These are phyloP conservation scores for Podabrus alpinus DNA, from an alignment of 2,888 invertebrate genomes.

Conservation along the genomic window DNA sequence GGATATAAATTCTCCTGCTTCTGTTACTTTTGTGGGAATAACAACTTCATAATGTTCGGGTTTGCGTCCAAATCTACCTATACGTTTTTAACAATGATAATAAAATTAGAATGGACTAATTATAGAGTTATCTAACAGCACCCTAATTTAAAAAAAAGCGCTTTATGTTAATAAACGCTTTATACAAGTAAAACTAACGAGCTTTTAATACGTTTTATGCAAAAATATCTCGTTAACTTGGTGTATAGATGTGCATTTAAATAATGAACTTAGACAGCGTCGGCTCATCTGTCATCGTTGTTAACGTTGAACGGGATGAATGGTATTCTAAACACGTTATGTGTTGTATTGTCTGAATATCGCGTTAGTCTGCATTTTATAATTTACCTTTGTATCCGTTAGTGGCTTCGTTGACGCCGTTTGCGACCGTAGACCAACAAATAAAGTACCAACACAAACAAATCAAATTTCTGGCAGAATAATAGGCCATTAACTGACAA, in stretches of 20 bases:
- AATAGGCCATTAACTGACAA: constrained; percentile 38
- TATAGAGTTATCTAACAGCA: neutral
- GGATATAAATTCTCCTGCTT: constrained; percentile 48
- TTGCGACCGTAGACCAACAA: constrained; percentile 27
- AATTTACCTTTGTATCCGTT: constrained; percentile 40
- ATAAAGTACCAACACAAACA: constrained; percentile 39
- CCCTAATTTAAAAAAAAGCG: neutral
- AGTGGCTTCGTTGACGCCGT: constrained; percentile 22
- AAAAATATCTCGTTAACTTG: constrained; percentile 19
- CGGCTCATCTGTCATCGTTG: constrained; percentile 21
- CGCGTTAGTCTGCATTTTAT: constrained; percentile 37
- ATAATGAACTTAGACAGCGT: constrained; percentile 19
- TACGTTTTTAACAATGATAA: neutral
- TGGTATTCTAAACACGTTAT: constrained; percentile 28
- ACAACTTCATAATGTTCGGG: constrained; percentile 46
- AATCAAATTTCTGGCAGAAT: constrained; percentile 37
- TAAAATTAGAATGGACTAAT: neutral
- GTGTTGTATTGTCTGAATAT: constrained; percentile 26
- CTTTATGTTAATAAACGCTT: neutral
- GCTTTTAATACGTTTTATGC: constrained; percentile 17
- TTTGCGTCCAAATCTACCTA: constrained; percentile 18
- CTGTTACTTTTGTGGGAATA: constrained; percentile 49
- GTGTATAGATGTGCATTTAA: constrained; percentile 21
- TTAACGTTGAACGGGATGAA: constrained; percentile 20
- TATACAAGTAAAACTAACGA: constrained; percentile 8